These are phyloP conservation scores for Chrysolina haemoptera DNA, from an alignment of 2,888 invertebrate genomes.

Conservation along the genomic window DNA sequence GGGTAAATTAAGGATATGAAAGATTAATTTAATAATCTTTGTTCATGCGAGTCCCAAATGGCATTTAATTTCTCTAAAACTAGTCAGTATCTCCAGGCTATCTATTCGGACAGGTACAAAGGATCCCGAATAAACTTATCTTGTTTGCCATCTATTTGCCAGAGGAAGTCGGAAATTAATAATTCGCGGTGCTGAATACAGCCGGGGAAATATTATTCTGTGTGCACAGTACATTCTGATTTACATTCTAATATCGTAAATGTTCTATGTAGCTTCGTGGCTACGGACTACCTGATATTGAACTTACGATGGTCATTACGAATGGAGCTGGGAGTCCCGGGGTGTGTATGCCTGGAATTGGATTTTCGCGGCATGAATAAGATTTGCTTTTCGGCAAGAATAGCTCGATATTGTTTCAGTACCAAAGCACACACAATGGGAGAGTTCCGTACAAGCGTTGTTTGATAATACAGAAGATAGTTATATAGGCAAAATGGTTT, in stretches of 20 bases:
- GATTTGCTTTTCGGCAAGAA: not conserved
- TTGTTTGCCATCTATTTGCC: conserved; percentile 53
- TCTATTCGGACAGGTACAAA: conserved; percentile 42
- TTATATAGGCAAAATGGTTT: too few species aligned
- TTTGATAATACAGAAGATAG: too few species aligned
- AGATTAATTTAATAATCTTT: conserved; percentile 14
- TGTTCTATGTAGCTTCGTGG: conserved; percentile 33
- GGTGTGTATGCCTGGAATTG: conserved; percentile 1
- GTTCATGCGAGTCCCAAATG: conserved; percentile 29
- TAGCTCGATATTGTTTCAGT: not conserved
- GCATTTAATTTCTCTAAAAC: conserved; percentile 38
- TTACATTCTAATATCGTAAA: conserved; percentile 46
- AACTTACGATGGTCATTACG: conserved; percentile 35
- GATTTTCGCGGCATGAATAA: not conserved
- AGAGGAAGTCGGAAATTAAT: conserved; percentile 54
- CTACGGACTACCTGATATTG: conserved; percentile 34
- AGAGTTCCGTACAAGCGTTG: too few species aligned
- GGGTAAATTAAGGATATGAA: conserved; percentile 15
- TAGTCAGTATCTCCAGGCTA: conserved; percentile 42
- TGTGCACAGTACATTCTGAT: conserved; percentile 41
- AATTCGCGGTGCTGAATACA: conserved; percentile 51
- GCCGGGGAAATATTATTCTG: conserved; percentile 45
- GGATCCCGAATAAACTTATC: conserved; percentile 54
- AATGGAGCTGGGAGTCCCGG: conserved; percentile 26
- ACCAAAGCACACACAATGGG: too few species aligned